These are phyloP conservation scores for Scortum barcoo DNA, from an alignment of 2,113 vertebrate genomes.

Conservation along the genomic window DNA sequence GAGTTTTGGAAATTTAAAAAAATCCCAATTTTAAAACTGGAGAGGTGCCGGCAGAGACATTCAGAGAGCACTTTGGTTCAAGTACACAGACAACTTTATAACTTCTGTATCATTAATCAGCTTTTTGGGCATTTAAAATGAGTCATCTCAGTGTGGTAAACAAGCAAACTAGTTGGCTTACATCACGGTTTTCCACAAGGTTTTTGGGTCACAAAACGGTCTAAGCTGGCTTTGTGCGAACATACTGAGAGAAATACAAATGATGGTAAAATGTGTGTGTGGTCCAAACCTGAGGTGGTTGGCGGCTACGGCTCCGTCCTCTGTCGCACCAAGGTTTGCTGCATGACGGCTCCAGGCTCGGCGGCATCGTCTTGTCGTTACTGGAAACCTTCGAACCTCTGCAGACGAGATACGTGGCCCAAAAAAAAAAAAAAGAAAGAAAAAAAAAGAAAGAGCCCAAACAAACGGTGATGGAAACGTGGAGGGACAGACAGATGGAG, in stretches of 20 bases:
- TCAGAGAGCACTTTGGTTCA: no score
- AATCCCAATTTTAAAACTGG: no score
- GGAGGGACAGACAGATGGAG: conserved; percentile 43
- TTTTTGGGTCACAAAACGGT: neutral
- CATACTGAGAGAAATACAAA: neutral
- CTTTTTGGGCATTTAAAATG: neutral
- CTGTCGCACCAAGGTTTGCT: conserved; percentile 88
- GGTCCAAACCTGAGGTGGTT: conserved; percentile 90
- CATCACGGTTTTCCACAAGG: neutral
- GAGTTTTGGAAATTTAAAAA: no score
- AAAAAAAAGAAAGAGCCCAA: conserved; percentile 37
- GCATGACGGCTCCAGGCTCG: conserved; percentile 94
- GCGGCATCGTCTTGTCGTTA: conserved; percentile 94
- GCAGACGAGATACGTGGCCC: conserved; percentile 55
- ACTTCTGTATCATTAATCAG: neutral
- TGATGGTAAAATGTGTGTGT: neutral
- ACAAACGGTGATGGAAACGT: conserved; percentile 52
- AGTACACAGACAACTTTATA: no score
- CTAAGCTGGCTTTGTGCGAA: neutral
- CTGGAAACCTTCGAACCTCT: conserved; percentile 97
- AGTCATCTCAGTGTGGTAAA: neutral
- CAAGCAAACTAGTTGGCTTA: no score
- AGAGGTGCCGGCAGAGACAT: no score
- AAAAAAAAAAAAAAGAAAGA: conserved; percentile 43
- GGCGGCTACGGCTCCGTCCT: conserved; percentile 84